phyloP scores from a whole-genome alignment of 2,888 invertebrate genomes.

The Cosmorhoe ocellata region DNA sequence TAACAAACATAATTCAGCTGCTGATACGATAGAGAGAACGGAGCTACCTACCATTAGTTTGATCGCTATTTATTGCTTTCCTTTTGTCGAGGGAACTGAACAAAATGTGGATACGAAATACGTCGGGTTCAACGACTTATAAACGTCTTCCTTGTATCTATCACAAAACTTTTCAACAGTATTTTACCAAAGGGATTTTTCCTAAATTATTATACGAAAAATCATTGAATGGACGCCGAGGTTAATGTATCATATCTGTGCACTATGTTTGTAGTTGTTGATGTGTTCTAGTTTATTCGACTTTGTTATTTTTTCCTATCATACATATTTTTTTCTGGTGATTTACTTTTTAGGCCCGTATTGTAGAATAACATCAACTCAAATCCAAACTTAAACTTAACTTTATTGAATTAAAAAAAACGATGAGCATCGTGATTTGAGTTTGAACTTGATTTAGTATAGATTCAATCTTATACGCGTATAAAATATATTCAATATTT shows the following conservation, averaged over 20 bases:
- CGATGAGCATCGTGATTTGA: too few species aligned
- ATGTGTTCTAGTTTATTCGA: neutral
- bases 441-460: too few species aligned
- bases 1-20: slow-evolving; percentile 5
- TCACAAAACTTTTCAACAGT: slow-evolving; percentile 3
- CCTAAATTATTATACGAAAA: slow-evolving; percentile 5
- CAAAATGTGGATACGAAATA: slow-evolving; percentile 3
- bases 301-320: slow-evolving; percentile 4
- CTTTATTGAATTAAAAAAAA: too few species aligned
- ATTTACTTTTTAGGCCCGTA: too few species aligned
- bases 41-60: slow-evolving; percentile 5
- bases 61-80: slow-evolving; percentile 17
- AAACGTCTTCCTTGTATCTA: slow-evolving; percentile 6
- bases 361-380: too few species aligned
- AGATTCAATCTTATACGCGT: too few species aligned
- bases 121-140: slow-evolving; percentile 12
- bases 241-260: slow-evolving; percentile 15
- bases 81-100: slow-evolving; percentile 10
- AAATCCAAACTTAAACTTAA: too few species aligned
- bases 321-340: neutral
- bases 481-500: too few species aligned
- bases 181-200: slow-evolving; percentile 9
- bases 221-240: neutral
- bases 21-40: neutral
- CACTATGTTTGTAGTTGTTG: slow-evolving; percentile 3